These are phyloP conservation scores for Callospermophilus lateralis DNA, from an alignment of 2,113 vertebrate genomes.

Conservation along the genomic window DNA sequence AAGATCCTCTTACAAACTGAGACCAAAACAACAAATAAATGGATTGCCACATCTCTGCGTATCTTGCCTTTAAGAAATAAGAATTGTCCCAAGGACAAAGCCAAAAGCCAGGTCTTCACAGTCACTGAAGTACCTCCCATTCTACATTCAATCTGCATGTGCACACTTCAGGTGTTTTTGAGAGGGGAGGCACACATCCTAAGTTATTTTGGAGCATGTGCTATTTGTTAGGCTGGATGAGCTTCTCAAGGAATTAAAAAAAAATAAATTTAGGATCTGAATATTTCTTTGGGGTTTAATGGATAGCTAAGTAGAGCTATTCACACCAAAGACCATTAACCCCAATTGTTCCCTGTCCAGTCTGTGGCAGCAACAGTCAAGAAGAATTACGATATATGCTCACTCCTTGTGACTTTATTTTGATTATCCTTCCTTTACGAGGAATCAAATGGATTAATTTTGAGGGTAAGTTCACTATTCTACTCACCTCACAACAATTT, in stretches of 20 bases:
- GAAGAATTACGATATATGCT: neutral
- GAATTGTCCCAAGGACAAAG: neutral
- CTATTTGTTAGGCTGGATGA: slow-evolving; percentile 75
- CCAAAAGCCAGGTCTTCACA: neutral
- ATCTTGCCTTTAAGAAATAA: neutral
- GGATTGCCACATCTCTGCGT: neutral
- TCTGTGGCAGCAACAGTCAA: slow-evolving; percentile 66
- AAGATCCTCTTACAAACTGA: slow-evolving; percentile 31
- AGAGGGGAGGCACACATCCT: slow-evolving; percentile 18
- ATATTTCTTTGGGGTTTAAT: slow-evolving; percentile 81
- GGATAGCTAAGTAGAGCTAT: slow-evolving; percentile 70
- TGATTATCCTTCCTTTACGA: neutral
- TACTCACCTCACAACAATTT: slow-evolving; percentile 39
- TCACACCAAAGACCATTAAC: slow-evolving; percentile 73
- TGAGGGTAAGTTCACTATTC: neutral
- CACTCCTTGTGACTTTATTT: neutral
- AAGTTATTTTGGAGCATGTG: slow-evolving; percentile 77
- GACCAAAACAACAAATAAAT: slow-evolving; percentile 34
- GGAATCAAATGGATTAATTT: slow-evolving; percentile 21
- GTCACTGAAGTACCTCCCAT: neutral
- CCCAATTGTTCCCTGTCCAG: slow-evolving; percentile 58
- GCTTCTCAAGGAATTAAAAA: slow-evolving; percentile 84
- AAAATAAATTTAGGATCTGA: slow-evolving; percentile 79
- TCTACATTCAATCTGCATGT: slow-evolving; percentile 3
- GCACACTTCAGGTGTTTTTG: slow-evolving; percentile 29